These are phyloP conservation scores for Nylanderia fulva DNA, from an alignment of 1,140 invertebrate genomes.

Conservation along the genomic window DNA sequence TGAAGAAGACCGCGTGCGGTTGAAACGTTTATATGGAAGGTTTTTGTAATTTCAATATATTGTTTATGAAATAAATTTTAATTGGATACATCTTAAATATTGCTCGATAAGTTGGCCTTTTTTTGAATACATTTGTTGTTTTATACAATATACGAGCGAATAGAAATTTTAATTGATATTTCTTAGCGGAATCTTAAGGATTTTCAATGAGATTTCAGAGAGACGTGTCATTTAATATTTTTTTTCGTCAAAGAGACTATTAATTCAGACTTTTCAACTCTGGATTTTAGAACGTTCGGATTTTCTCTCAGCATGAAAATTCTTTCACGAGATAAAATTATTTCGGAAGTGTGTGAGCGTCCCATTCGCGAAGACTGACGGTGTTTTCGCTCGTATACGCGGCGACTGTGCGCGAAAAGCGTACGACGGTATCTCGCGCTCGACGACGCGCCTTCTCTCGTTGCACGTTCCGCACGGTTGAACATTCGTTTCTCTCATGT, in stretches of 20 bases:
- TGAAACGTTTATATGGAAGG: no score
- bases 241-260: background rate
- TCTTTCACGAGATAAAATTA: conserved; percentile 34
- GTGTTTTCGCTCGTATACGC: background rate
- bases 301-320: conserved; percentile 6
- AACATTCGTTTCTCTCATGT: conserved; percentile 70
- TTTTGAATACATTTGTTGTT: no score
- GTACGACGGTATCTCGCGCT: conserved; percentile 47
- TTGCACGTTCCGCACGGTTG: conserved; percentile 63
- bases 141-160: no score
- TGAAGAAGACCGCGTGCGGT: no score
- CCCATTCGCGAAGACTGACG: background rate
- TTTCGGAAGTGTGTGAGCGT: background rate
- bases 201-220: background rate
- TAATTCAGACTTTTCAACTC: background rate
- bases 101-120: no score
- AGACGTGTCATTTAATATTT: background rate
- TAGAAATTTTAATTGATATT: no score
- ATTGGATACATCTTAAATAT: no score
- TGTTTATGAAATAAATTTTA: no score
- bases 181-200: no score
- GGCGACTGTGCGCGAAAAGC: conserved; percentile 23
- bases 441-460: conserved; percentile 48
- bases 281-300: background rate
- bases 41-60: no score